A percentile compares a stretch with the other conserved stretches of the same genome.
These are phyloP conservation scores for Laupala kohalensis DNA, from an alignment of 1,140 invertebrate genomes.

Conservation along the genomic window DNA sequence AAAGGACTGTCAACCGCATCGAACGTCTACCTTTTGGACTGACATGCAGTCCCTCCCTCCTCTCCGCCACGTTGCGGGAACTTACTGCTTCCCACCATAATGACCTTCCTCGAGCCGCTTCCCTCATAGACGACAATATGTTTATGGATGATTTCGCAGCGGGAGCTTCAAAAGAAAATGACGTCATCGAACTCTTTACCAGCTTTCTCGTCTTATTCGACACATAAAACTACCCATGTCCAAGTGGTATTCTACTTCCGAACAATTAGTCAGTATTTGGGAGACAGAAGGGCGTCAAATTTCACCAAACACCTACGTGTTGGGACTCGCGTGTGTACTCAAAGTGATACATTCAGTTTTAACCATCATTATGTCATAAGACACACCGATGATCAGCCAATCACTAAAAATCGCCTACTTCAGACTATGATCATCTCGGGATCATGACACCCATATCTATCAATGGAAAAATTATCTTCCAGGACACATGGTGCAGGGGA, in stretches of 20 bases:
- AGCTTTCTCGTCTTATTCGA: neutral
- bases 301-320: neutral
- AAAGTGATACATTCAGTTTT: neutral
- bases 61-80: neutral
- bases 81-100: neutral
- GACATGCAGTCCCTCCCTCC: neutral
- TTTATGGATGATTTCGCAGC: neutral
- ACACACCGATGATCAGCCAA: neutral
- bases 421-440: neutral
- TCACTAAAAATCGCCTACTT: neutral
- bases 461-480: neutral
- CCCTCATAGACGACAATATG: neutral
- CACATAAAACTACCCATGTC: neutral
- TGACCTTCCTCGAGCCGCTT: neutral
- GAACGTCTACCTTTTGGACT: neutral
- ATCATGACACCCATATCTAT: neutral
- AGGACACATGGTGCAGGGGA: neutral
- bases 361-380: neutral
- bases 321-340: neutral
- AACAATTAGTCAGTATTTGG: neutral
- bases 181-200: neutral
- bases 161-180: neutral
- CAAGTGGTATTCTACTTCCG: neutral
- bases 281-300: neutral
- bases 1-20: neutral